Conservation (phyloP, 2,113 vertebrate genomes). For the Gobiocypris rarus region DNA sequence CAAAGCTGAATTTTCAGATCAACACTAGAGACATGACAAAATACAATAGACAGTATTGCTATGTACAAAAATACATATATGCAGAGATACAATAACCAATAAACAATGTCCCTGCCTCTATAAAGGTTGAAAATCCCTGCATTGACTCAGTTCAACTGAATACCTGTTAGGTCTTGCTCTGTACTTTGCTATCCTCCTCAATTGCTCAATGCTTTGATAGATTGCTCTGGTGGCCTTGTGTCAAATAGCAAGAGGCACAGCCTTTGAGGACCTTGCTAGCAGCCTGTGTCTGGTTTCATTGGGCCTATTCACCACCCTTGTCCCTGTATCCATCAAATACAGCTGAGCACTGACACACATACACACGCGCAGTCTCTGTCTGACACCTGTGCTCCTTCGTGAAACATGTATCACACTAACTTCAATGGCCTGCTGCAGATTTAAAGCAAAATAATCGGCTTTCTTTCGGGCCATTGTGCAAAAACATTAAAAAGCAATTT, state of each 20-base stretch:
- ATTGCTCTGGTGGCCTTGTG: conserved; percentile 22
- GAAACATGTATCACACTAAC: conserved; percentile 86
- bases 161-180: not conserved
- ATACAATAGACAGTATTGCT: too few relatives aligned
- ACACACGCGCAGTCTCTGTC: conserved; percentile 59
- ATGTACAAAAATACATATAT: too few relatives aligned
- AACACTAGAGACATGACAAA: too few relatives aligned
- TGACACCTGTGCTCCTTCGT: conserved; percentile 79
- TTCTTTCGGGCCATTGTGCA: conserved; percentile 81
- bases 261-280: conserved; percentile 39
- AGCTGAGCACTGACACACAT: conserved; percentile 57
- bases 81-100: too few relatives aligned
- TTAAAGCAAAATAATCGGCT: conserved; percentile 83
- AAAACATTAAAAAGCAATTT: conserved; percentile 83
- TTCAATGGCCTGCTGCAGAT: conserved; percentile 86
- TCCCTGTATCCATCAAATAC: conserved; percentile 76
- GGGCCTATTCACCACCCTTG: conserved; percentile 72
- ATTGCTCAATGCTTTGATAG: conserved; percentile 41
- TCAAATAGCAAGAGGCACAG: conserved; percentile 15
- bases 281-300: conserved; percentile 53
- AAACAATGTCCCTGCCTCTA: too few relatives aligned
- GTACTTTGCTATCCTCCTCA: conserved; percentile 15
- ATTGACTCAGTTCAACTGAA: not conserved
- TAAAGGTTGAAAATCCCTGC: not conserved
- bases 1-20: too few relatives aligned